phyloP scores from a whole-genome alignment of 1,140 invertebrate species.

The Berghia stephanieae region DNA sequence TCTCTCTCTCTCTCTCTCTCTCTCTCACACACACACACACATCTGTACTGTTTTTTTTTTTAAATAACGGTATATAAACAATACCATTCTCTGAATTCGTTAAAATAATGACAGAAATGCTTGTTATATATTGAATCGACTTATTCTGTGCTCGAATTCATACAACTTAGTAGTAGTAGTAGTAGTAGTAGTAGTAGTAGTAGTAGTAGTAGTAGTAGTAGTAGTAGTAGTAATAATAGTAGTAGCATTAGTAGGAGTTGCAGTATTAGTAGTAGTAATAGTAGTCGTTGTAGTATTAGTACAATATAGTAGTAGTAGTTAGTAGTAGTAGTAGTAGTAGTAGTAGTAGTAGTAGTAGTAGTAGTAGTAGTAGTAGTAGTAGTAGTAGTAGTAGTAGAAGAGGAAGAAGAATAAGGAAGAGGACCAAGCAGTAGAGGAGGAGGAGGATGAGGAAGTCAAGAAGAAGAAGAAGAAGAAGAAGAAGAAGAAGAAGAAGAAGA shows the following conservation, averaged over 20 bases:
- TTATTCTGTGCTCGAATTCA: neutral
- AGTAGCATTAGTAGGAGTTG: too few species aligned
- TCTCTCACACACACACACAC: too few species aligned
- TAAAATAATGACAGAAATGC: neutral
- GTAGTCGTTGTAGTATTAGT: too few species aligned
- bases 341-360: neutral
- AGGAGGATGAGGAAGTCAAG: neutral
- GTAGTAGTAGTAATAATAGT: neutral
- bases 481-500: neutral
- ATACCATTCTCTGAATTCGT: neutral
- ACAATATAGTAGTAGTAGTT: too few species aligned
- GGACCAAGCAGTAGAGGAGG: neutral
- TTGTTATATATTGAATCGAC: neutral
- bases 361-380: neutral
- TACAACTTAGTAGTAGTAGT: neutral
- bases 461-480: slow-evolving; percentile 9
- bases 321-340: neutral
- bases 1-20: neutral
- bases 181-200: neutral
- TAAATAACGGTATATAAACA: neutral
- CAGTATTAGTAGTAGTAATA: too few species aligned
- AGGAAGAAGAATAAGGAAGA: neutral
- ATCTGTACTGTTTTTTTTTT: neutral
- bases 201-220: neutral
- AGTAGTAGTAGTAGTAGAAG: neutral